phyloP scores from a whole-genome alignment of 2,113 vertebrate species.

The Lepisosteus oculatus region DNA sequence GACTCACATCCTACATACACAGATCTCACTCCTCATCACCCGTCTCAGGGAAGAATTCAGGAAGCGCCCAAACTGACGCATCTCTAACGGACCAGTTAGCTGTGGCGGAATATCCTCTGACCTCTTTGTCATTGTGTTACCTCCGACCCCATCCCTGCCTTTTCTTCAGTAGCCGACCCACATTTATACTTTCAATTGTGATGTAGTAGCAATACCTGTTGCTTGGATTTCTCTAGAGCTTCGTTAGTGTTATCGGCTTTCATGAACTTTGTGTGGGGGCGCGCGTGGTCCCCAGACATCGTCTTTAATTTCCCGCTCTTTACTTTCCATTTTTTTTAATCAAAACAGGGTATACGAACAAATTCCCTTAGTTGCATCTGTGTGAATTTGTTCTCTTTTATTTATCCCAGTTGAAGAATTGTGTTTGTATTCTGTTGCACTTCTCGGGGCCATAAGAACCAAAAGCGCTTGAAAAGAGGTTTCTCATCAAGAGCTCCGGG shows the following conservation, averaged over 20 bases:
- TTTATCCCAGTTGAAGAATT: conserved; percentile 85
- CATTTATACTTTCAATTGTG: conserved; percentile 85
- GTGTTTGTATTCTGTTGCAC: conserved; percentile 90
- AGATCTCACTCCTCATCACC: conserved; percentile 95
- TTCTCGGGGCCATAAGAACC: conserved; percentile 77
- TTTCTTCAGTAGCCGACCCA: conserved; percentile 56
- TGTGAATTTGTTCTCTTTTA: conserved; percentile 92
- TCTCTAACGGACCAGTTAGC: conserved; percentile 78
- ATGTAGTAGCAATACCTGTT: conserved; percentile 86
- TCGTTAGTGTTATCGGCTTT: conserved; percentile 72
- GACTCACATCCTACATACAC: conserved; percentile 92
- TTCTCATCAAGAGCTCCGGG: conserved; percentile 69
- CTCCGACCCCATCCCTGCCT: conserved; percentile 57
- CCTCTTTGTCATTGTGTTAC: conserved; percentile 62
- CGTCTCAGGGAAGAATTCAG: conserved; percentile 99
- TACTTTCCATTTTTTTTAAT: conserved; percentile 71
- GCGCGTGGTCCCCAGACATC: conserved; percentile 58
- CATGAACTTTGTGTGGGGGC: conserved; percentile 63
- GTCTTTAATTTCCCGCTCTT: conserved; percentile 66
- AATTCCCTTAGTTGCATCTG: conserved; percentile 83
- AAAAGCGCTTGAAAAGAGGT: conserved; percentile 76
- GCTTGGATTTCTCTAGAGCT: conserved; percentile 80
- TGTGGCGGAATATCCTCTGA: conserved; percentile 51
- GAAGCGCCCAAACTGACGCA: conserved; percentile 98
- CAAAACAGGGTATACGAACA: conserved; percentile 98